phyloP scores from a whole-genome alignment of 2,113 vertebrate genomes.

The Rousettus leschenaultii region DNA sequence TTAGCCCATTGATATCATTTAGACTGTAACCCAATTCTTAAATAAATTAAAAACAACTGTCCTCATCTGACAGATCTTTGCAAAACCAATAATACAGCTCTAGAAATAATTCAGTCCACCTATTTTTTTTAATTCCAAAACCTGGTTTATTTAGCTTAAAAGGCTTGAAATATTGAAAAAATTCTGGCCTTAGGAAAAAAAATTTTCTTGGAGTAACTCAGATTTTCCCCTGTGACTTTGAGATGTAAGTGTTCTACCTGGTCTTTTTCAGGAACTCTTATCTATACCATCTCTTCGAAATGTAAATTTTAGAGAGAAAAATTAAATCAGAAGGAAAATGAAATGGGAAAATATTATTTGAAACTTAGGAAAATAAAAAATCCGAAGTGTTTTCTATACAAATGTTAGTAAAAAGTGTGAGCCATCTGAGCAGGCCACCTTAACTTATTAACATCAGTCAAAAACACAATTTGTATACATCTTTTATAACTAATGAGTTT shows the following conservation, averaged over 20 bases:
- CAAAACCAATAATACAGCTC: background rate
- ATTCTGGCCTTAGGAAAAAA: background rate
- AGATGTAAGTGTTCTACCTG: background rate
- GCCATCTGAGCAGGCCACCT: background rate
- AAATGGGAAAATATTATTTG: background rate
- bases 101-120: background rate
- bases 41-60: background rate
- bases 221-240: background rate
- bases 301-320: background rate
- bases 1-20: background rate
- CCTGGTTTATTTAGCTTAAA: background rate
- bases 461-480: background rate
- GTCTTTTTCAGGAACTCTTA: background rate
- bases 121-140: background rate
- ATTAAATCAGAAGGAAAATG: background rate
- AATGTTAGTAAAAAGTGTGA: background rate
- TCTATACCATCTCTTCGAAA: background rate
- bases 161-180: background rate
- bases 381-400: background rate
- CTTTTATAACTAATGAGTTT: background rate
- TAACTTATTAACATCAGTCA: background rate
- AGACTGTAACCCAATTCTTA: background rate
- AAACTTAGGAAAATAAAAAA: background rate
- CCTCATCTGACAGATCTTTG: background rate
- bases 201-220: background rate